Conservation (phyloP, 2,797 vertebrate species). For the Chiloscyllium punctatum region DNA sequence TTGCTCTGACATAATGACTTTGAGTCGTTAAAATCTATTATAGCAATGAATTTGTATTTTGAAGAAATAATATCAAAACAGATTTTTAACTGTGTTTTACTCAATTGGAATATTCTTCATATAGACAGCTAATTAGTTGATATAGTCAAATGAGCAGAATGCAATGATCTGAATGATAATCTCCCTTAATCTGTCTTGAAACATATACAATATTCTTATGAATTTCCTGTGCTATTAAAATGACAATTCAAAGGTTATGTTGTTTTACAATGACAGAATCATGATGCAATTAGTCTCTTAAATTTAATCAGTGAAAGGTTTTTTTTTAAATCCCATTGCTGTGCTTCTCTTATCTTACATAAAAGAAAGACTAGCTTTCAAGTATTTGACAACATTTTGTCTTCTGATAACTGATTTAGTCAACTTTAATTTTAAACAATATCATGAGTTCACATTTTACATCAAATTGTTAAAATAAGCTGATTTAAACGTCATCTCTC, state of each 20-base stretch:
- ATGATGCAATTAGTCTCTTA: background rate
- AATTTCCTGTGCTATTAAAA: background rate
- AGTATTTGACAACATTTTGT: background rate
- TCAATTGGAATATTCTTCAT: background rate
- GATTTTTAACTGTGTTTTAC: background rate
- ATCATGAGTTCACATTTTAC: background rate
- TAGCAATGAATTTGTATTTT: background rate
- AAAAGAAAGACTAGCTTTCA: background rate
- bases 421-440: background rate
- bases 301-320: background rate
- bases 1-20: background rate
- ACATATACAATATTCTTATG: background rate
- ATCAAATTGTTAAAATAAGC: background rate
- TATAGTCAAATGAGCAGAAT: conserved; percentile 6
- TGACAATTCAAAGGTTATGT: background rate
- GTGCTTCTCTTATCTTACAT: background rate
- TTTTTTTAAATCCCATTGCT: background rate
- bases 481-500: background rate
- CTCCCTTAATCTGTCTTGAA: background rate
- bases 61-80: background rate
- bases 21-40: background rate
- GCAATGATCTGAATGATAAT: background rate
- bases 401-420: background rate
- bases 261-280: background rate
- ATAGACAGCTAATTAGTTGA: background rate